Evolutionary conservation across 2,113 vertebrate species (phyloP).

Genomic region (Pleuronectes platessa): DNA sequence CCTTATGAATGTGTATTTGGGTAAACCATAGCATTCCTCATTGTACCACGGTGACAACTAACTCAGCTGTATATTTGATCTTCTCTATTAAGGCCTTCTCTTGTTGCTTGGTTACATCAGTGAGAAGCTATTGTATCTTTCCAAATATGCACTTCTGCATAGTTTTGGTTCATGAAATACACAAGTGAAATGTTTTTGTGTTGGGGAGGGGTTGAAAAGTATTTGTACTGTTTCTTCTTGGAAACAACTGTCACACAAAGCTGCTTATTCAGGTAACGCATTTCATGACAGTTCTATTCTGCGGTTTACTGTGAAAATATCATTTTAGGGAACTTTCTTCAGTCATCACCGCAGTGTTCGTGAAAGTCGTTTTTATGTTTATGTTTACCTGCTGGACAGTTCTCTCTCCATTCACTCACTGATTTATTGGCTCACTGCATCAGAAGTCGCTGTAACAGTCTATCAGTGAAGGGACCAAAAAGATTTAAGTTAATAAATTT

Average conservation of each 20-base stretch:
- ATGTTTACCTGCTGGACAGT: conserved; percentile 27
- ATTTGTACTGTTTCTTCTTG: conserved; percentile 10
- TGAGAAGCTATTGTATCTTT: conserved; percentile 46
- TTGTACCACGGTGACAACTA: conserved; percentile 66
- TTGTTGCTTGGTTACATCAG: conserved; percentile 40
- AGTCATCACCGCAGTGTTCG: conserved; percentile 14
- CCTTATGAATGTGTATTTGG: conserved; percentile 27
- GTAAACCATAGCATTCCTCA: conserved; percentile 7
- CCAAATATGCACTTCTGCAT: conserved; percentile 84
- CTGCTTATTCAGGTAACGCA: background rate
- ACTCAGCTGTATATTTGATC: conserved; percentile 46
- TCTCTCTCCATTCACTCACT: background rate
- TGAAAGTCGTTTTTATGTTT: conserved; percentile 12
- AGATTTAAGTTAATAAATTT: conserved; percentile 93
- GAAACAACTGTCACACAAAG: background rate
- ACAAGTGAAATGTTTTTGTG: conserved; percentile 30
- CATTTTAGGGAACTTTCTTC: conserved; percentile 19
- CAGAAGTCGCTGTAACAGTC: conserved; percentile 57
- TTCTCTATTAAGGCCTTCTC: conserved; percentile 24
- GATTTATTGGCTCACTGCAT: conserved; percentile 39
- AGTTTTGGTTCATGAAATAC: conserved; percentile 74
- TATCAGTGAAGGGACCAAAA: conserved; percentile 93
- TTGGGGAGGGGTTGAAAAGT: conserved; percentile 21
- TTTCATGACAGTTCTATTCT: background rate
- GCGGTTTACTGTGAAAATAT: conserved; percentile 5